A percentile compares a stretch with the other conserved stretches of the same genome.
Conservation (phyloP, 2,888 invertebrate genomes). For the Pterostichus madidus region DNA sequence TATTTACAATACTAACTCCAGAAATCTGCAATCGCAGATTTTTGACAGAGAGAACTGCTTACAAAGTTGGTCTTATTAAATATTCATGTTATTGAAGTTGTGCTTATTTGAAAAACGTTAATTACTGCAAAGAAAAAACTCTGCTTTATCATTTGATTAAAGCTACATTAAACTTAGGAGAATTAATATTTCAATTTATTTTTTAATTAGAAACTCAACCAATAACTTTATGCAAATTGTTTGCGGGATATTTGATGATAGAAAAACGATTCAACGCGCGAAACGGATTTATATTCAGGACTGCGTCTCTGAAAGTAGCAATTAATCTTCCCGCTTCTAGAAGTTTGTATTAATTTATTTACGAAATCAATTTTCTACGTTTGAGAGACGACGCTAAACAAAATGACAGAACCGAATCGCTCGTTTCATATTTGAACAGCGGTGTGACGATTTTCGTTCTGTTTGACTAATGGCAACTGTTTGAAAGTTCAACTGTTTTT, state of each 20-base stretch:
- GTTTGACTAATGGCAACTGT: slow-evolving; percentile 57
- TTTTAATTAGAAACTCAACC: slow-evolving; percentile 53
- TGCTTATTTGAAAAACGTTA: too few relatives aligned
- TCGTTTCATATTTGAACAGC: slow-evolving; percentile 42
- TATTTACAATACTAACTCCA: too few relatives aligned
- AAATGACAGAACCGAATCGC: slow-evolving; percentile 34
- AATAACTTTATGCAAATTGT: slow-evolving; percentile 63
- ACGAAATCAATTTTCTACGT: slow-evolving; percentile 60
- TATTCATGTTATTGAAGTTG: too few relatives aligned
- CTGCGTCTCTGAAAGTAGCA: slow-evolving; percentile 51
- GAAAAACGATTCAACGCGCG: slow-evolving; percentile 50
- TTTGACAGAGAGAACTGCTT: too few relatives aligned
- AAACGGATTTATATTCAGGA: slow-evolving; percentile 36
- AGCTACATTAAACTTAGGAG: neutral
- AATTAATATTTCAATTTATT: slow-evolving; percentile 61
- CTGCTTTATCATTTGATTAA: too few relatives aligned
- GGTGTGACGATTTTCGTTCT: slow-evolving; percentile 36
- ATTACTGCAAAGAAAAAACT: too few relatives aligned
- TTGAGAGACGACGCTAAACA: slow-evolving; percentile 29
- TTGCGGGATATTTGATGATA: slow-evolving; percentile 51
- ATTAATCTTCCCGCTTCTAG: slow-evolving; percentile 54
- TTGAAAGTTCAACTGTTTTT: slow-evolving; percentile 61
- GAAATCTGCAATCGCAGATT: too few relatives aligned
- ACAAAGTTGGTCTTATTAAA: too few relatives aligned
- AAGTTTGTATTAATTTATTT: slow-evolving; percentile 66